A percentile compares a stretch with the other conserved stretches of the same genome.
phyloP scores from a whole-genome alignment of 2,113 vertebrate species.

The Donacobius atricapilla region DNA sequence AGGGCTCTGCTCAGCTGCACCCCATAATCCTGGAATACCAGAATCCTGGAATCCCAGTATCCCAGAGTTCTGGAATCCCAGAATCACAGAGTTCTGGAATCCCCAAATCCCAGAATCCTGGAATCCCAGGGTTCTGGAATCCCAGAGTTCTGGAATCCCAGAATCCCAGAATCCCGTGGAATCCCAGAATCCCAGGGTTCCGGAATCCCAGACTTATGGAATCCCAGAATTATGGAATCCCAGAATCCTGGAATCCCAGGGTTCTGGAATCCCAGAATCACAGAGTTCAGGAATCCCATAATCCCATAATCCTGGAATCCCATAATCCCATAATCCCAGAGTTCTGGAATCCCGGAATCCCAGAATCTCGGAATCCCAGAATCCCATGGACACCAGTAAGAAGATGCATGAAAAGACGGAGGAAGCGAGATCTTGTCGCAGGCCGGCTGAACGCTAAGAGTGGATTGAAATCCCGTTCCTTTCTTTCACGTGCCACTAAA shows the following conservation, averaged over 20 bases:
- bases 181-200: neutral
- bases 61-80: rapidly evolving
- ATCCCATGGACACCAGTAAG: neutral
- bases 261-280: rapidly evolving
- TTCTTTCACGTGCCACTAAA: neutral
- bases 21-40: neutral
- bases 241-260: rapidly evolving
- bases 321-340: rapidly evolving
- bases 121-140: neutral
- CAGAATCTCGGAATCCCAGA: neutral
- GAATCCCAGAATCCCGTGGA: too few relatives aligned
- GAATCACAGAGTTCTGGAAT: neutral
- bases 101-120: neutral
- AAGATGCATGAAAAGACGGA: neutral
- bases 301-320: rapidly evolving
- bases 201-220: neutral
- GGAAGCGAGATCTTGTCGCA: neutral
- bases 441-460: neutral
- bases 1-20: neutral
- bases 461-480: neutral
- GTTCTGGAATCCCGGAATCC: rapidly evolving
- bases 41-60: rapidly evolving
- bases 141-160: neutral
- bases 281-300: rapidly evolving
- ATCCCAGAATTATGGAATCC: neutral